Evolutionary conservation across 2,797 vertebrate genomes (phyloP), one percentile per base, ranked within the genome.

Genomic region (Hippocampus kuda): DNA sequence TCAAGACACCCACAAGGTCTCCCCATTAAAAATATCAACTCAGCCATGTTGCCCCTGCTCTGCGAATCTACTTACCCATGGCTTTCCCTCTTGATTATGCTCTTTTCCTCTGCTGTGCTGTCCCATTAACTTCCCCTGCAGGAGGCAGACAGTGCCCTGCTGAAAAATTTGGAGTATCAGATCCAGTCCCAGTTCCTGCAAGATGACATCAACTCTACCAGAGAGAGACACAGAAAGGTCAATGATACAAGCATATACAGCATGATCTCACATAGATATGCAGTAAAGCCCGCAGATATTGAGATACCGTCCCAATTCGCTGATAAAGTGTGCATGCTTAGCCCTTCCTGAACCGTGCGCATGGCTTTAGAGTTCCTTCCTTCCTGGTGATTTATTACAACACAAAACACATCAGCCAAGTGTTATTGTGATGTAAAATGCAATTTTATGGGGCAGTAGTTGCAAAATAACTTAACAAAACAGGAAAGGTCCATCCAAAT

Each of bases 211-310:
- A 94, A 85, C 72, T 91, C 93, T 26, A 93, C 94, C 69, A 95
- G 92, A 90, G 96, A 98, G 51, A 91, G 94, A 85, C 91, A 96
- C 83, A 97, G 91, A 82, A 98, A 98, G 95, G 97, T 97, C 87
- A 85, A 66, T 12, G 34, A 0, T 30, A 1, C 46, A 54, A 6
- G 48, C 38, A 11, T 30, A 2, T 46, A 13, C 1, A 27, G 3
- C 2, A 27, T 57, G 13, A 27, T 15, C 13, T 22, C 1, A 63
- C 68, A 34, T 54, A 48, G 6, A 46, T 62, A 72, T 22, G 26
- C 30, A 18, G 30, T 34, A 38, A 18, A 60, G 27, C 27, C 16
- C 27, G 18, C 16, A 38, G 16, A 34, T 34, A 60, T 30, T 60
- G 27, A 38, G 16, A 60, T 34, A 60, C 5, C 16, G 16, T 60